Evolutionary conservation across 2,797 vertebrate species (phyloP), one percentile per base, ranked within the genome.

Genomic region (Poecilia picta): DNA sequence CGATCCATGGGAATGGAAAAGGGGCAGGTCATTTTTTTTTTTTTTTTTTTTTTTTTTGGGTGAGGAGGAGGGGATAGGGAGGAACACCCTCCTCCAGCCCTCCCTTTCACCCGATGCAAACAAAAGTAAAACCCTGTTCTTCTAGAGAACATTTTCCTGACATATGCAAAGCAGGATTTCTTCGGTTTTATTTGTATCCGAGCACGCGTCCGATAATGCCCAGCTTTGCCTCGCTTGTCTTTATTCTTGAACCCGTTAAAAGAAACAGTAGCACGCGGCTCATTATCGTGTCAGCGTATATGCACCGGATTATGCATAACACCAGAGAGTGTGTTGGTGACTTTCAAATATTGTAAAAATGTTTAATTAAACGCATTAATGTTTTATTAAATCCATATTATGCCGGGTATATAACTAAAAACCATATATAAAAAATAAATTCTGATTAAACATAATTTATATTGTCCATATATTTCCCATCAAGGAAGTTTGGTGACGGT

Each of bases 1-100:
- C 87, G 94, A 96, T 94, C 93, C 91, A 93, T 93, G 94, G 94
- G 94, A 95, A 94, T 94, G 92, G 90, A 89, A 91, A 90, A 86
- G 94, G 92, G 95, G 93, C 81, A 75, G 93, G 92, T 86, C 92
- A 75, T 68, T 77, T 57, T 57, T 41, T 75, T 78, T 76, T 64
- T 76, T 74, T 80, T 51, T 46, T 73, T 46, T 39, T 55, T 5
- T 28, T 80, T 70, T n/a, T 7, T 8, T 43, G 68, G 84, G 8
- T 66, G 55, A 87, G 39, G 62, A 76, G 88, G 88, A 89, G 94
- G 93, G 86, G 85, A 81, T 85, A 89, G 77, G 75, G 2, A 84
- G 87, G 66, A 87, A 85, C 90, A 82, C 83, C 72, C 80, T 72
- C 66, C 75, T 66, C 75, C 68, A 36, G 46, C 15, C 78, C 71